Evolutionary conservation across 2,888 invertebrate genomes (phyloP), one percentile per base, ranked within the genome.

Genomic region (Rhingia rostrata): DNA sequence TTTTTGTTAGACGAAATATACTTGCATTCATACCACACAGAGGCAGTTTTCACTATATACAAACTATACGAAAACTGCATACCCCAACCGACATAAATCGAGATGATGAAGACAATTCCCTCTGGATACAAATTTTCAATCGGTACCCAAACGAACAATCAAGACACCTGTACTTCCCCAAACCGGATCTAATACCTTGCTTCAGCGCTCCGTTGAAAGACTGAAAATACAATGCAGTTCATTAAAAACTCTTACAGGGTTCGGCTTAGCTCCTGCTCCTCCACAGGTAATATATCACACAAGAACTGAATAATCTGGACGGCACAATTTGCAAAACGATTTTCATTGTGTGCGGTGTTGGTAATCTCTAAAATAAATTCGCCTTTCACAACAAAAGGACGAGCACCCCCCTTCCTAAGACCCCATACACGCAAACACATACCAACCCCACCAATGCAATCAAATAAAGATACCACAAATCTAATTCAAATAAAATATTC

Each of bases 361-460:
- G 39, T 61, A 69, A 77, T 75, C 66, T 61, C n/a, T 12, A 12
- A 61, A 61, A 77, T 69, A 69, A 77, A 69, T 69, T 69, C 43
- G 2, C 30, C 45, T 22, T 47, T 6, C 9, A 10, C 39, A 64
- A 30, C 30, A 39, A 37, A 54, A 51, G 10, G 32, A 47, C 41
- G 14, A 43, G 43, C 12, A 2, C 12, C 45, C 12, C 3, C n/a
- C 30, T 2, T 7, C 9, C 4, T 6, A 37, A 33, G 6, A 10
- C 12, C n/a, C 6, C 22, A 4, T 9, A 35, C 45, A 37, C 14
- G 7, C 35, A 49, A 6, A 4, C n/a, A 1, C 12, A 5, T 35
- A 35, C 9, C n/a, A 45, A 41, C 14, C 14, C 56, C 22, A 32
- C 22, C 51, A 7, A 14, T 51, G 63, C 54, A 74, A 74, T 63